Percentiles rank a stretch among this genome's conserved stretches.
Conservation (phyloP, 2,113 vertebrate species). For the Phodopus roborovskii region DNA sequence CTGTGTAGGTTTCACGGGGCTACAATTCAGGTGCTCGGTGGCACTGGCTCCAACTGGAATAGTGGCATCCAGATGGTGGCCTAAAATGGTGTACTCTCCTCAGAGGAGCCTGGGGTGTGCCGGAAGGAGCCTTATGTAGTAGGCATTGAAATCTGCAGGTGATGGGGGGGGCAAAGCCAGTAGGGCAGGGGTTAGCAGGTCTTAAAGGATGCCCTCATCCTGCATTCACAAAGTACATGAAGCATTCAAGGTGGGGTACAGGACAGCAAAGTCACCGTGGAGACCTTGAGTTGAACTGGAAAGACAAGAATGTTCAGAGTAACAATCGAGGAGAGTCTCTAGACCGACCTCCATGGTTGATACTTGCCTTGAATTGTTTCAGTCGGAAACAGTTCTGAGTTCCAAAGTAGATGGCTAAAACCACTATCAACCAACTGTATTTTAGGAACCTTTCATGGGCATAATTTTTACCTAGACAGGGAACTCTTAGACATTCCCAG, state of each 20-base stretch:
- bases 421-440: too few species aligned
- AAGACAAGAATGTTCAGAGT: background rate
- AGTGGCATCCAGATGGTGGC: too few species aligned
- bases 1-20: background rate
- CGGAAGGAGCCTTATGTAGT: background rate
- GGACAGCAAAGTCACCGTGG: background rate
- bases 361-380: background rate
- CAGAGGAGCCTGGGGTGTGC: background rate
- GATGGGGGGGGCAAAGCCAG: background rate
- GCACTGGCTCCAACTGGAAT: background rate
- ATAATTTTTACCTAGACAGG: background rate
- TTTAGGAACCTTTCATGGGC: background rate
- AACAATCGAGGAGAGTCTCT: background rate
- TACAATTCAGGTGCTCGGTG: accelerated
- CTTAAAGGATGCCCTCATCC: background rate
- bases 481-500: background rate
- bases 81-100: background rate
- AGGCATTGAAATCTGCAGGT: background rate
- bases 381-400: background rate
- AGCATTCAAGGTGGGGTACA: background rate
- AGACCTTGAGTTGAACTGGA: background rate
- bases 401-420: background rate
- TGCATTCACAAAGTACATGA: too few species aligned
- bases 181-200: accelerated
- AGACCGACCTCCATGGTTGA: background rate